Evolutionary conservation across 2,797 vertebrate genomes (phyloP).

Genomic region (Octomys mimax): DNA sequence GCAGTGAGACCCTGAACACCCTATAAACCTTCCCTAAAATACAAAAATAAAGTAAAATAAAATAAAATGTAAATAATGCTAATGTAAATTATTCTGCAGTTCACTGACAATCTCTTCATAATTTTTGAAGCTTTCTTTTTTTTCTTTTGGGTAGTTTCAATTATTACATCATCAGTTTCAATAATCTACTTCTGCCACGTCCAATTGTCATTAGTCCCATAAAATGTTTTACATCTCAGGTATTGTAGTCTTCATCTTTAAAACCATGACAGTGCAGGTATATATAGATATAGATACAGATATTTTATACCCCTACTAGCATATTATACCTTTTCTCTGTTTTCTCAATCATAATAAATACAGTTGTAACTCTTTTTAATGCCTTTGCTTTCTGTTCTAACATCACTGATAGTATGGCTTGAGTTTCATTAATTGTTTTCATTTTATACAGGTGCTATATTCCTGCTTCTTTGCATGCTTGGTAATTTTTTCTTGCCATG

Average conservation of each 20-base stretch:
- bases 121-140: neutral
- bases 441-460: neutral
- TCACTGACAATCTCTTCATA: neutral
- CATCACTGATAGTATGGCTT: neutral
- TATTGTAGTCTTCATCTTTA: neutral
- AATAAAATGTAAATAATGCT: neutral
- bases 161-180: neutral
- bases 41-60: too few species aligned
- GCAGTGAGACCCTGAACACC: too few species aligned
- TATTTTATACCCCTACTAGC: neutral
- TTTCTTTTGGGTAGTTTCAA: neutral
- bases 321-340: conserved; percentile 24
- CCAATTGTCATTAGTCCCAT: neutral
- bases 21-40: too few species aligned
- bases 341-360: conserved; percentile 13
- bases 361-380: neutral
- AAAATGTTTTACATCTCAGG: neutral
- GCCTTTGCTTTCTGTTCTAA: neutral
- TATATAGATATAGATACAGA: too few species aligned
- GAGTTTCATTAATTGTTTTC: conserved; percentile 13
- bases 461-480: neutral
- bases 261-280: neutral
- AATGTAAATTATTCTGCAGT: neutral
- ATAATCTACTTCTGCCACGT: neutral
- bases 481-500: neutral